These are phyloP conservation scores for Gallinago undulata DNA, from an alignment of 2,113 vertebrate species.

Conservation along the genomic window DNA sequence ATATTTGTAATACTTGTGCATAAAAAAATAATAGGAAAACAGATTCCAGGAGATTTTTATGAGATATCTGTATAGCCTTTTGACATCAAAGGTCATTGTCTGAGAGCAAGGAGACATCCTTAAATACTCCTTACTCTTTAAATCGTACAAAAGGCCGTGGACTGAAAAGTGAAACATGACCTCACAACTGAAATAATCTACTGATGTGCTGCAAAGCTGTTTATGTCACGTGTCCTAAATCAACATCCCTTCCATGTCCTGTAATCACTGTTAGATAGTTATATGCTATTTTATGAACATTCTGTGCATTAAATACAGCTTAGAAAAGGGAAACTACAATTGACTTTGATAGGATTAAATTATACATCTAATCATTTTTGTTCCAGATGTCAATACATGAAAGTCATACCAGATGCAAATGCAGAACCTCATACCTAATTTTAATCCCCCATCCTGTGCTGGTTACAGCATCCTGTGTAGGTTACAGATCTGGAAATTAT, in stretches of 20 bases:
- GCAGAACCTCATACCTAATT: neutral
- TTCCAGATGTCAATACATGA: constrained; percentile 32
- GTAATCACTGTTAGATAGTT: neutral
- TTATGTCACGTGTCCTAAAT: neutral
- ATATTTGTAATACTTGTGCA: neutral
- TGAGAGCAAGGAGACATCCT: neutral
- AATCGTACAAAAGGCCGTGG: neutral
- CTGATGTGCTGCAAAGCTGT: neutral
- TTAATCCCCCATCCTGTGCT: neutral
- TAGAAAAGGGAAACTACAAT: neutral
- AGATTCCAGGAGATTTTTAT: neutral
- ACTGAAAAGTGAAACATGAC: neutral
- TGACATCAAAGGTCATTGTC: neutral
- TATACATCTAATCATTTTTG: constrained; percentile 36
- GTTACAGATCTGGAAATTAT: neutral
- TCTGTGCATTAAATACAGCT: neutral
- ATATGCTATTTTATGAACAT: neutral
- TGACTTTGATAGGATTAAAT: constrained; percentile 40
- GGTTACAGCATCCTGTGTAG: neutral
- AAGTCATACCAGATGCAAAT: constrained; percentile 13
- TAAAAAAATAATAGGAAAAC: neutral
- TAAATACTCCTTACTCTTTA: neutral
- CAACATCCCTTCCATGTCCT: neutral
- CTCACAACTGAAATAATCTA: neutral
- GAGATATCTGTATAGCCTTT: neutral